These are phyloP conservation scores for Bombus huntii DNA, from an alignment of 1,140 invertebrate genomes.

Conservation along the genomic window DNA sequence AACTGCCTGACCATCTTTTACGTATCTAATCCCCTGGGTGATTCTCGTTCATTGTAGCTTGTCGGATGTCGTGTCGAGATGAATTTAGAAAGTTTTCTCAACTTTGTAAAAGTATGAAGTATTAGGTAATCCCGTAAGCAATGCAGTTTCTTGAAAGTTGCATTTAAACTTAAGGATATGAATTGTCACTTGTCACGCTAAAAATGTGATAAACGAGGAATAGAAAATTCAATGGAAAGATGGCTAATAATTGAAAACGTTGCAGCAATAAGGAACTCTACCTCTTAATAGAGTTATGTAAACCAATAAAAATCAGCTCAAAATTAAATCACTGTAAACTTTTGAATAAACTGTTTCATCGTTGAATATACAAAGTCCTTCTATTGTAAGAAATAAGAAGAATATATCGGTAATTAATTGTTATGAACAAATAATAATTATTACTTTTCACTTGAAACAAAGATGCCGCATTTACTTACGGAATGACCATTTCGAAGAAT, in stretches of 20 bases:
- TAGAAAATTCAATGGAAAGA: not conserved
- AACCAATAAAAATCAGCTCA: too few species aligned
- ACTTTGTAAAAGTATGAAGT: not conserved
- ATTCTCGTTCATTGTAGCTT: conserved; percentile 40
- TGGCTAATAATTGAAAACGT: too few species aligned
- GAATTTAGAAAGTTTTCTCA: not conserved
- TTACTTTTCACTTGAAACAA: too few species aligned
- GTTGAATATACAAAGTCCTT: too few species aligned
- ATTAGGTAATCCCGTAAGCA: not conserved
- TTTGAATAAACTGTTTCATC: too few species aligned
- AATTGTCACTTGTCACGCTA: not conserved
- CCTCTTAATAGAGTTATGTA: too few species aligned
- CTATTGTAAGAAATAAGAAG: too few species aligned
- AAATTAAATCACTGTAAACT: too few species aligned
- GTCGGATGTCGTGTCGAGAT: conserved; percentile 25
- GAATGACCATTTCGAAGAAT: not conserved
- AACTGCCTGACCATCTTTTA: conserved; percentile 28
- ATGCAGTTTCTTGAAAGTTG: not conserved
- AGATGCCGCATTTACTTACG: too few species aligned
- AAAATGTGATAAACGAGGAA: not conserved
- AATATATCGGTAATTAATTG: too few species aligned
- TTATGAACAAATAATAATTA: too few species aligned
- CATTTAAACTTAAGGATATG: not conserved
- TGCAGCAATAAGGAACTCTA: too few species aligned
- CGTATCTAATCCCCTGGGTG: conserved; percentile 34